A percentile compares a stretch with the other conserved stretches of the same genome.
These are phyloP conservation scores for Andrena bucephala DNA, from an alignment of 2,888 invertebrate genomes.

Conservation along the genomic window DNA sequence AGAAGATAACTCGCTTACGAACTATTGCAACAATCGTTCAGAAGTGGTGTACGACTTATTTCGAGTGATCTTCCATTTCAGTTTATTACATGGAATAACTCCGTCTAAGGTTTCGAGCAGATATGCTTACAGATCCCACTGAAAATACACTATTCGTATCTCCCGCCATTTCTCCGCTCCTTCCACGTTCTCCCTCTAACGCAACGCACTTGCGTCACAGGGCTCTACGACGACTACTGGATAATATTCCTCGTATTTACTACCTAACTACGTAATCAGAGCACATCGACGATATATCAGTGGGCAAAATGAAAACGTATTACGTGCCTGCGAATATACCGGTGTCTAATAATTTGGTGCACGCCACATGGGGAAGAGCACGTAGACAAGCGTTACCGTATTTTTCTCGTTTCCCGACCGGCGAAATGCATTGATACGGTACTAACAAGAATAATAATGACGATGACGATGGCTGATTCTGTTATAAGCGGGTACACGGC, in stretches of 20 bases:
- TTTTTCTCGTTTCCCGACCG: not conserved
- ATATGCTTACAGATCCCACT: not conserved
- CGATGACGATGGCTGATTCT: slow-evolving; percentile 12
- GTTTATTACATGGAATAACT: not conserved
- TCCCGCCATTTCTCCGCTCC: slow-evolving; percentile 55
- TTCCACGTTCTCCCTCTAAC: slow-evolving; percentile 32
- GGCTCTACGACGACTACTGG: slow-evolving; percentile 12
- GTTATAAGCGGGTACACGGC: not conserved
- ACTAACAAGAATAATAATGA: not conserved
- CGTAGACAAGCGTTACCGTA: slow-evolving; percentile 1
- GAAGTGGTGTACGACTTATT: not conserved
- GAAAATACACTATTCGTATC: slow-evolving; percentile 14
- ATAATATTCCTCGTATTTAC: slow-evolving; percentile 40
- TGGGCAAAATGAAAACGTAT: not conserved
- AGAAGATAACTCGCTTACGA: not conserved
- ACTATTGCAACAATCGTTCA: not conserved
- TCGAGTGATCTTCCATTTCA: not conserved
- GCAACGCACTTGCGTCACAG: slow-evolving; percentile 31
- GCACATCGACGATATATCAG: slow-evolving; percentile 13
- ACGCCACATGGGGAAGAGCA: not conserved
- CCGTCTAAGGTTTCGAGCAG: not conserved
- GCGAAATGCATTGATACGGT: not conserved
- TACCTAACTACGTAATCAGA: slow-evolving; percentile 32
- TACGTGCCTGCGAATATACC: not conserved
- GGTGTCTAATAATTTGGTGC: not conserved